Evolutionary conservation across 2,797 vertebrate genomes (phyloP).

Genomic region (Psittacula derbiana): DNA sequence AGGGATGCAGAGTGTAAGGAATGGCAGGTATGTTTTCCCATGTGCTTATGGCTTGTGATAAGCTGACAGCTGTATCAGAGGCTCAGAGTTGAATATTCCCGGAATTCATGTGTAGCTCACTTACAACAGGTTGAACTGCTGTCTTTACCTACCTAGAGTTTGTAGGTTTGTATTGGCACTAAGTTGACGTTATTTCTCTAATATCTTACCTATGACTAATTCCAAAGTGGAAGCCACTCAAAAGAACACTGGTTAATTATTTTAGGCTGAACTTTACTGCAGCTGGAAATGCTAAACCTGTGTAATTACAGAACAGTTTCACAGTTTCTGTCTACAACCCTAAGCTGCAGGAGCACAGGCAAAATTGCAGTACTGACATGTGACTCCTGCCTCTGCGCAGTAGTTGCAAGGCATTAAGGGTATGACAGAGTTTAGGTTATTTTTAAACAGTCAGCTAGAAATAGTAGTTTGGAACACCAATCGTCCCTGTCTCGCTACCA

Average conservation of each 20-base stretch:
- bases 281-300: not conserved
- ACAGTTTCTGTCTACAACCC: not conserved
- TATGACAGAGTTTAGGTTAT: conserved; percentile 37
- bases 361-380: not conserved
- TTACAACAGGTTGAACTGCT: not conserved
- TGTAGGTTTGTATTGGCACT: not conserved
- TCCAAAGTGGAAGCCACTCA: not conserved
- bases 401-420: not conserved
- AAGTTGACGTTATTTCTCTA: not conserved
- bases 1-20: not conserved
- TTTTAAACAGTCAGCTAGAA: conserved; percentile 33
- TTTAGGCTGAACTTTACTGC: not conserved
- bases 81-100: not conserved
- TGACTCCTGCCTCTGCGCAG: not conserved
- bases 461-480: not conserved
- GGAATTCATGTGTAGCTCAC: not conserved
- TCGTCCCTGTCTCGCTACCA: rapidly evolving
- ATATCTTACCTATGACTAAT: not conserved
- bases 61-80: not conserved
- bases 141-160: not conserved
- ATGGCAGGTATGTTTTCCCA: not conserved
- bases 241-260: rapidly evolving
- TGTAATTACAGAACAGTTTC: not conserved
- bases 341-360: not conserved
- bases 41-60: not conserved